Evolutionary conservation across 2,113 vertebrate genomes (phyloP).

Genomic region (Dromaius novaehollandiae): DNA sequence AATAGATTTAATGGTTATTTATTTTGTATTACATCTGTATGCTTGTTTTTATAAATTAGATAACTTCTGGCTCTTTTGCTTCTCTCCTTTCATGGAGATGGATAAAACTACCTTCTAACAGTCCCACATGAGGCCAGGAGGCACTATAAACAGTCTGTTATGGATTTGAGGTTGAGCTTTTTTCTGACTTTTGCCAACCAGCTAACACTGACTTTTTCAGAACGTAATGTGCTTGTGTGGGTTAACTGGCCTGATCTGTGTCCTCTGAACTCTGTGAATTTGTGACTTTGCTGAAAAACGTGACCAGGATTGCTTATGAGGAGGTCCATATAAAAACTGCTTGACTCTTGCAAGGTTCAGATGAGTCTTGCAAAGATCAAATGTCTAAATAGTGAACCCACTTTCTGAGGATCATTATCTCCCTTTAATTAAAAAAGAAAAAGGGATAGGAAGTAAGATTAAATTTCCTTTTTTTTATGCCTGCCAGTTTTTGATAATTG

Average conservation of each 20-base stretch:
- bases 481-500: background rate
- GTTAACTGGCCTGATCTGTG: background rate
- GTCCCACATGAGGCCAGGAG: background rate
- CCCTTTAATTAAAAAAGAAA: background rate
- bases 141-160: background rate
- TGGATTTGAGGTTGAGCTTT: background rate
- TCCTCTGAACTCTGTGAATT: background rate
- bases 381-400: background rate
- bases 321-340: background rate
- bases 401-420: background rate
- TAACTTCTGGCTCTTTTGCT: background rate
- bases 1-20: background rate
- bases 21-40: background rate
- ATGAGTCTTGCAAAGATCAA: background rate
- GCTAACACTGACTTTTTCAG: background rate
- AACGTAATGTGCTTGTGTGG: background rate
- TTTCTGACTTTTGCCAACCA: background rate
- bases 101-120: background rate
- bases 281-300: background rate
- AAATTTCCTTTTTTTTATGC: background rate
- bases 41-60: background rate
- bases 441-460: background rate
- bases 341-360: background rate
- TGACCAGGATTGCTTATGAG: background rate
- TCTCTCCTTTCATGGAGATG: background rate